phyloP scores from a whole-genome alignment of 1,140 invertebrate species.

The Bombus vancouverensis region DNA sequence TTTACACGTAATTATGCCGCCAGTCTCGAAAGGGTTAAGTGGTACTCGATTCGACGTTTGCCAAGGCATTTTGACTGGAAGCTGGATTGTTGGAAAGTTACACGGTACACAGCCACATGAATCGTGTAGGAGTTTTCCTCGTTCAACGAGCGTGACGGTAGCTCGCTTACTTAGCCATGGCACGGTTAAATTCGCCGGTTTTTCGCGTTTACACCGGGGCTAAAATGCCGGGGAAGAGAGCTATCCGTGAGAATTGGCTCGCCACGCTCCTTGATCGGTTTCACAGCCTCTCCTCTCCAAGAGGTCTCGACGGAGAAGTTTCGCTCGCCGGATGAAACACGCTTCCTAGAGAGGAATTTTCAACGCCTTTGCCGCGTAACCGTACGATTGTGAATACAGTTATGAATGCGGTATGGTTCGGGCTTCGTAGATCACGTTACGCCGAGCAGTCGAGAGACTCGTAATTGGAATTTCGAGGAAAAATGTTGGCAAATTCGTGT shows the following conservation, averaged over 20 bases:
- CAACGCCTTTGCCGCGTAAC: background rate
- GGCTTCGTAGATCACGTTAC: background rate
- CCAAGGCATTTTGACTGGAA: background rate
- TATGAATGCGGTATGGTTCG: conserved; percentile 4
- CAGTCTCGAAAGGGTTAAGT: background rate
- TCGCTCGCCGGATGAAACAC: background rate
- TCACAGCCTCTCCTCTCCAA: background rate
- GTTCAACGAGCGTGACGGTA: background rate
- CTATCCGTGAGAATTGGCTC: conserved; percentile 9
- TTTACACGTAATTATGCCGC: background rate
- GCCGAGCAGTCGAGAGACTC: background rate
- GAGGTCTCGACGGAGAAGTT: background rate
- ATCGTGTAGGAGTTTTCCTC: background rate
- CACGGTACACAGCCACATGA: background rate
- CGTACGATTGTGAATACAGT: conserved; percentile 16
- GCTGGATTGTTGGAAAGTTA: background rate
- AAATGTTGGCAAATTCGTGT: background rate
- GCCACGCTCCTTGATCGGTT: conserved; percentile 3
- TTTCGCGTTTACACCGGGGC: background rate
- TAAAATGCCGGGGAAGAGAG: background rate
- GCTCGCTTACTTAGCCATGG: background rate
- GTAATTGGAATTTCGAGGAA: background rate
- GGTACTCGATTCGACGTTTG: background rate
- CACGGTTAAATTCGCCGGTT: background rate
- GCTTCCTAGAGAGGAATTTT: background rate